phyloP scores from a whole-genome alignment of 2,888 invertebrate species.

The Gerris lacustris region DNA sequence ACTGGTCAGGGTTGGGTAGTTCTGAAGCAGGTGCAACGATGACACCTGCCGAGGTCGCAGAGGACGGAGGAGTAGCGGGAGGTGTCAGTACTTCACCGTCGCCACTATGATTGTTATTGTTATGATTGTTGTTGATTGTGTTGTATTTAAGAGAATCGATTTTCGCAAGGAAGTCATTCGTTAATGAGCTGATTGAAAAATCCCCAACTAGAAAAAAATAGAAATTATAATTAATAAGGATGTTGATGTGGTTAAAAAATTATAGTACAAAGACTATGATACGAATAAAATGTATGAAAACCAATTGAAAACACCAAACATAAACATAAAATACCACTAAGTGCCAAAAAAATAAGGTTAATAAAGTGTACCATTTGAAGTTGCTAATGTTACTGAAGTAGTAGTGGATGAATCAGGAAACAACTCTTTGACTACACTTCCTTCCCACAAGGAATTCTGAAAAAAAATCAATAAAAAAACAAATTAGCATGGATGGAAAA shows the following conservation, averaged over 20 bases:
- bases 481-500: background rate
- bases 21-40: conserved; percentile 28
- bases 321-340: too few species aligned
- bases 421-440: conserved; percentile 17
- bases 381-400: conserved; percentile 6
- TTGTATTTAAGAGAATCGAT: conserved; percentile 22
- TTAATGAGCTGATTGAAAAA: conserved; percentile 10
- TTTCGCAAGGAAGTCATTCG: conserved; percentile 25
- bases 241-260: background rate
- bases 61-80: conserved; percentile 34
- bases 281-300: background rate
- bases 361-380: conserved; percentile 5
- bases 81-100: conserved; percentile 25
- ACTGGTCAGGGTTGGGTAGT: conserved; percentile 69
- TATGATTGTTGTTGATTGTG: conserved; percentile 18
- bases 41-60: conserved; percentile 23
- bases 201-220: conserved; percentile 2
- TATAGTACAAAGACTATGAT: background rate
- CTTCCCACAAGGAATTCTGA: conserved; percentile 16
- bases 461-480: conserved; percentile 5
- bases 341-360: background rate
- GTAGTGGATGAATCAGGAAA: conserved; percentile 13
- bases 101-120: conserved; percentile 12
- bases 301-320: too few species aligned
- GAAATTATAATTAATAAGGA: background rate